Base-by-base conservation (phyloP, 2,797 vertebrate species). In the Xenops minutus region DNA sequence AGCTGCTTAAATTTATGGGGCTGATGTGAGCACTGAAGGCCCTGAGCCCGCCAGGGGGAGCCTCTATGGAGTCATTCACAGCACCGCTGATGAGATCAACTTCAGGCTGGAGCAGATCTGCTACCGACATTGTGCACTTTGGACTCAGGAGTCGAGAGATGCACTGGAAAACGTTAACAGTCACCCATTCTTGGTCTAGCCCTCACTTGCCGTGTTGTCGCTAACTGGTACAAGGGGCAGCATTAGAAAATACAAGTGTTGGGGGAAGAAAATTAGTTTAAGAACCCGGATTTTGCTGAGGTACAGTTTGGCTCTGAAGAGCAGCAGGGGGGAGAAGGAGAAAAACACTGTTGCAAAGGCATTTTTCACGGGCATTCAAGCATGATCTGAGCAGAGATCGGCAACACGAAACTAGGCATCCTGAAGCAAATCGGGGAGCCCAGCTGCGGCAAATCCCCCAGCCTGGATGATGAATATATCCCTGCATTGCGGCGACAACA, bases 371-470 rank as follows among this genome's bases (percentile, higher is more conserved):
- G 67, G 85, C 73, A 75, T 44, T 44, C 88, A 75, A 86, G 82
- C 46, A 4, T 54, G 89, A 39, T 80, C 61, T 5, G 51, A 63
- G 66, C 67, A 39, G 48, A 73, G 62, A 76, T 27, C 1, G 7
- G 73, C 1, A 15, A 75, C 55, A 24, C 0, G 4, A 87, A 78
- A 19, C 54, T 26, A 29, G 46, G 88, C 56, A n/a, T 86, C 44
- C 76, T 72, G 58, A 66, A 93, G 66, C 43, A 73, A 81, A 62
- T 7, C 0, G 4, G 67, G 83, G 46, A 90, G 77, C 55, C 77
- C 62, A 85, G 74, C 78, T 86, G 90, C 34, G 5, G 77, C 80
- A 88, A 86, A 91, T 93, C 85, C 62, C 68, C 24, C 4, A 29
- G 59, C 66, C 73, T 14, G 48, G 63, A 13, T 82, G 92, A 89